Evolutionary conservation across 2,888 invertebrate genomes (phyloP).

Genomic region (Ariolimax columbianus): DNA sequence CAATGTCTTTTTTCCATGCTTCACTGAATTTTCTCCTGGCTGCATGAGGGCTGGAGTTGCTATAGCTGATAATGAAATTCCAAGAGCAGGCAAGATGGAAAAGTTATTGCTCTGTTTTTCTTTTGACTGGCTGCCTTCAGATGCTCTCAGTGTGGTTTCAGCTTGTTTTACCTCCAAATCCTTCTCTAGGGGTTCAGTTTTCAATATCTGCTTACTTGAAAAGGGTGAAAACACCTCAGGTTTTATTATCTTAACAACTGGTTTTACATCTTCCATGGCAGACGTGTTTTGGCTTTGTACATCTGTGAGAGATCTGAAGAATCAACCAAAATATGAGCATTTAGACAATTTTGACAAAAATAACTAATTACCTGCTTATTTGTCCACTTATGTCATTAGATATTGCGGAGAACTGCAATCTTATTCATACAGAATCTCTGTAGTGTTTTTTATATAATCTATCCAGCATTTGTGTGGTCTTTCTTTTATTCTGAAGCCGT

Average conservation of each 20-base stretch:
- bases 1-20: background rate
- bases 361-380: no score
- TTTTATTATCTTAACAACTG: background rate
- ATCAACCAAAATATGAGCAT: background rate
- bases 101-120: background rate
- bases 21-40: background rate
- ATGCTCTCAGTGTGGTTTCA: background rate
- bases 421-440: no score
- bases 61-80: background rate
- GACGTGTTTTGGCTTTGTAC: background rate
- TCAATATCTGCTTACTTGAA: background rate
- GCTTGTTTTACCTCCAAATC: background rate
- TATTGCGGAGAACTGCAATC: no score
- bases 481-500: no score
- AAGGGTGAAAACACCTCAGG: background rate
- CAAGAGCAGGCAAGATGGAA: background rate
- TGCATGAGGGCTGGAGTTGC: background rate
- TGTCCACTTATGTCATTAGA: no score
- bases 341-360: background rate
- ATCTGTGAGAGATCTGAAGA: background rate
- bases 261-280: background rate
- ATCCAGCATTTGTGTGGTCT: no score
- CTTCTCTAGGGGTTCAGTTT: background rate
- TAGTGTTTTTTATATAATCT: no score
- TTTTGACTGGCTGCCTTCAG: background rate